Conservation (phyloP, 2,113 vertebrate species). For the Ceyx cyanopectus region DNA sequence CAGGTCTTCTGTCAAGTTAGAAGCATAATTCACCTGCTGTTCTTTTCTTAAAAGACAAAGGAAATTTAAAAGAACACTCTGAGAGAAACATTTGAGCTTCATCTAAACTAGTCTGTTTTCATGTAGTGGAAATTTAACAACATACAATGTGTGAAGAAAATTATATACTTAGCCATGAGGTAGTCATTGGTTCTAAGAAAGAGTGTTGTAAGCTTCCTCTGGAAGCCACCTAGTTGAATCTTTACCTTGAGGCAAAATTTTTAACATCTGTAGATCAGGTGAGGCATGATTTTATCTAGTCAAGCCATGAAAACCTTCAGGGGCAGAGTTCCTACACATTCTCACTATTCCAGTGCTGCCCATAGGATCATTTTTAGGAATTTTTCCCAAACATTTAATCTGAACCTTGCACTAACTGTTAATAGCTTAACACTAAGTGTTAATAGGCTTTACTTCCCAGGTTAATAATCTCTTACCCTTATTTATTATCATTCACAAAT, state of each 20-base stretch:
- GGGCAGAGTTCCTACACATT: neutral
- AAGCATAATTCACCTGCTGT: conserved; percentile 4
- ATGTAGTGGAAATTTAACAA: conserved; percentile 16
- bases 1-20: conserved; percentile 36
- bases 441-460: neutral
- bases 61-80: neutral
- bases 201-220: neutral
- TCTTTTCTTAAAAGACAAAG: conserved; percentile 12
- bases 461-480: neutral
- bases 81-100: conserved; percentile 1
- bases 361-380: neutral
- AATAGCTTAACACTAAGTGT: neutral
- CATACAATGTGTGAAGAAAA: neutral
- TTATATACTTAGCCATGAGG: conserved; percentile 21
- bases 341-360: neutral
- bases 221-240: neutral
- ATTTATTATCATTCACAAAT: neutral
- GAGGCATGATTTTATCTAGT: neutral
- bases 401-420: neutral
- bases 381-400: neutral
- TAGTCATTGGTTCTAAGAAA: neutral
- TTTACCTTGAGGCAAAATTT: neutral
- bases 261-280: neutral
- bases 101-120: neutral
- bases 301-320: neutral